These are phyloP conservation scores for Clarias macrocephalus DNA, from an alignment of 2,113 vertebrate species.

Conservation along the genomic window DNA sequence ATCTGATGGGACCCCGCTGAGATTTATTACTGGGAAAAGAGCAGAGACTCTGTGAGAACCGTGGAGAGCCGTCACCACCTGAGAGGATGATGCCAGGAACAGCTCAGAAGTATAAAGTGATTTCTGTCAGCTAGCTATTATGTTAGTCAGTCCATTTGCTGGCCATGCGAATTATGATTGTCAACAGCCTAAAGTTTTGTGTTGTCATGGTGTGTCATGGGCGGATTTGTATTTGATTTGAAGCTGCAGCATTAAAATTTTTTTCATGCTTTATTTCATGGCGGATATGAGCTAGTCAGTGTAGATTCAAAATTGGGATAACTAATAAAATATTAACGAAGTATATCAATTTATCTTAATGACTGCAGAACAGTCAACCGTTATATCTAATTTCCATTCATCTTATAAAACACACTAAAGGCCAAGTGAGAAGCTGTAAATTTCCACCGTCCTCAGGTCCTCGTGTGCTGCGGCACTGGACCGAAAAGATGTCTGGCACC, in stretches of 20 bases:
- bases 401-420: constrained; percentile 12
- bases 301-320: not conserved
- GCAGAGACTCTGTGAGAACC: not conserved
- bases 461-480: not conserved
- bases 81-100: constrained; percentile 4
- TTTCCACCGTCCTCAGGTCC: not conserved
- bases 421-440: not conserved
- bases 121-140: constrained; percentile 22
- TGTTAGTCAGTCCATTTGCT: constrained; percentile 13
- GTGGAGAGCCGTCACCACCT: not conserved
- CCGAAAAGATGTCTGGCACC: constrained; percentile 11
- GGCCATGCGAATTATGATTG: not conserved
- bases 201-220: not conserved
- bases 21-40: not conserved
- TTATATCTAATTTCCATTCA: constrained; percentile 5
- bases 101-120: not conserved
- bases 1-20: constrained; percentile 10
- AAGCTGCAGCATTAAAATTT: not conserved
- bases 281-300: not conserved
- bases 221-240: not conserved
- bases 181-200: not conserved
- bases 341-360: not conserved
- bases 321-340: not conserved
- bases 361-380: not conserved
- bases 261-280: not conserved